A percentile compares a stretch with the other conserved stretches of the same genome.
phyloP scores from a whole-genome alignment of 1,140 invertebrate species.

The Chymomyza costata region DNA sequence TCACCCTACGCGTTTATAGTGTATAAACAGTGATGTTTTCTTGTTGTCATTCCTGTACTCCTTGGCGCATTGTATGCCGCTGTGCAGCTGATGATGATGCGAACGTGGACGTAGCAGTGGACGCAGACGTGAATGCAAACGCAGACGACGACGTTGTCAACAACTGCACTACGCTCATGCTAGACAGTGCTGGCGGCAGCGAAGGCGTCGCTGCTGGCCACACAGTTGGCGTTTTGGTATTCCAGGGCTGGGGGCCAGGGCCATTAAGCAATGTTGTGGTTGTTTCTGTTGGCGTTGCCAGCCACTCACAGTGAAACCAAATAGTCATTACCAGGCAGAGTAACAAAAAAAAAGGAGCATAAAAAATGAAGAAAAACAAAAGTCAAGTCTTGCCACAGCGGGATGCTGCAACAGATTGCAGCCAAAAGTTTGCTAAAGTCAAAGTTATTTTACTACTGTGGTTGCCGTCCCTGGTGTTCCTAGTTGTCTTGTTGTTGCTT shows the following conservation, averaged over 20 bases:
- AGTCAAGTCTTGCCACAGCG: background rate
- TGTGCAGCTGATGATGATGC: constrained; percentile 5
- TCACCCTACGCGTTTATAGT: no score
- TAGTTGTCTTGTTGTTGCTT: no score
- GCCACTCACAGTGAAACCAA: constrained; percentile 30
- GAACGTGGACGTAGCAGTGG: constrained; percentile 2
- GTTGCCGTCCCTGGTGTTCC: constrained; percentile 1
- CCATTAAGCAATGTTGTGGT: constrained; percentile 13
- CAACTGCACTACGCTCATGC: no score
- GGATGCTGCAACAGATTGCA: constrained; percentile 55
- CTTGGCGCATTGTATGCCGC: constrained; percentile 23
- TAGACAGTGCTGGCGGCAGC: no score
- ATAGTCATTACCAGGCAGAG: constrained; percentile 49
- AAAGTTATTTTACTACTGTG: no score
- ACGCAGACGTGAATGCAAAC: no score
- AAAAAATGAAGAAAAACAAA: background rate
- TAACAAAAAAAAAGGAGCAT: constrained; percentile 19
- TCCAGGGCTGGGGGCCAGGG: no score
- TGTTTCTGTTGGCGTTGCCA: background rate
- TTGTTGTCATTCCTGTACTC: constrained; percentile 36
- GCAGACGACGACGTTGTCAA: no score
- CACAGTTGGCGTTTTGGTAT: no score
- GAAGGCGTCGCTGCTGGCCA: no score
- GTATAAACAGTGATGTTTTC: constrained; percentile 33
- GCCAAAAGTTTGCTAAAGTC: constrained; percentile 39